These are phyloP conservation scores for Xestia sexstrigata DNA, from an alignment of 2,888 invertebrate species.

Conservation along the genomic window DNA sequence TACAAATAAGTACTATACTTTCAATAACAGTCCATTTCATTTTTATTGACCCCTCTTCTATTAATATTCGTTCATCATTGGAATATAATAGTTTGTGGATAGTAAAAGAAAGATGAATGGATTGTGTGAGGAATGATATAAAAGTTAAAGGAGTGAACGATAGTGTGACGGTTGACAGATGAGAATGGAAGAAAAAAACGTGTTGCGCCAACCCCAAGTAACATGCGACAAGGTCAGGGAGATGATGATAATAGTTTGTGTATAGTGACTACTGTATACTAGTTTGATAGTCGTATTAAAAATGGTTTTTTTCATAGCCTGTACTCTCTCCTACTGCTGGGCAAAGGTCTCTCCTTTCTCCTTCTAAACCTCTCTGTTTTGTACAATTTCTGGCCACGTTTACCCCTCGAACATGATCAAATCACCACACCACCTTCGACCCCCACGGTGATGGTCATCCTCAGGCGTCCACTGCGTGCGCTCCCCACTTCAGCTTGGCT, in stretches of 20 bases:
- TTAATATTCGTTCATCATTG: background rate
- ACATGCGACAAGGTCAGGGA: too few species aligned
- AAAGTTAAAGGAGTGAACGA: too few species aligned
- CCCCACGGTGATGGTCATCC: background rate
- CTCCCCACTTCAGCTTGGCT: background rate
- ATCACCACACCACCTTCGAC: background rate
- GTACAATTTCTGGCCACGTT: background rate
- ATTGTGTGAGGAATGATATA: too few species aligned
- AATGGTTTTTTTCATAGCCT: too few species aligned
- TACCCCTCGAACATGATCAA: background rate
- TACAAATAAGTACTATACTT: constrained; percentile 9
- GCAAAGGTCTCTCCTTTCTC: background rate
- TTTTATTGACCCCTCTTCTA: background rate
- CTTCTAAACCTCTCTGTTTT: background rate
- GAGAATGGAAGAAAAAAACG: too few species aligned
- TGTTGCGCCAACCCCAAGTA: too few species aligned
- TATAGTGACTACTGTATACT: background rate
- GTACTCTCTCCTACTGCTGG: too few species aligned
- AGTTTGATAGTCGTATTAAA: background rate
- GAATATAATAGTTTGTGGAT: background rate
- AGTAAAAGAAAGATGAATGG: too few species aligned
- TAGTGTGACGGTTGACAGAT: too few species aligned
- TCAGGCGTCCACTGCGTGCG: background rate
- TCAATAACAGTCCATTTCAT: background rate
- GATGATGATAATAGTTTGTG: too few species aligned